phyloP scores from a whole-genome alignment of 2,888 invertebrate species.

The Parasteatoda lunata region DNA sequence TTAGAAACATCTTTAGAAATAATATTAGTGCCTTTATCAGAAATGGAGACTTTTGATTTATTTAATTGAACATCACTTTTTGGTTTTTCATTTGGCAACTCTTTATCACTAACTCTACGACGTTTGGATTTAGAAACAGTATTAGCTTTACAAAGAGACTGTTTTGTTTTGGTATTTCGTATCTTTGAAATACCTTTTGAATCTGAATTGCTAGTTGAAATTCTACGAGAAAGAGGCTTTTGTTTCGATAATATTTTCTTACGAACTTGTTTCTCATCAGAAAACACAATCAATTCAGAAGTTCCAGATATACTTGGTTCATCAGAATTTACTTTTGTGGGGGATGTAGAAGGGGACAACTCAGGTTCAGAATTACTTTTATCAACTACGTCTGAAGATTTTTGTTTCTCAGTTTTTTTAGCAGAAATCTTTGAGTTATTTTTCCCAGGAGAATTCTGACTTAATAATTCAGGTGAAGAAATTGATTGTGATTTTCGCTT shows the following conservation, averaged over 20 bases:
- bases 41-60: background rate
- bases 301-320: background rate
- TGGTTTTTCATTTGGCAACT: background rate
- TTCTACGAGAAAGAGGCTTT: background rate
- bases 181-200: background rate
- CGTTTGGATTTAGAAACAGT: conserved; percentile 3
- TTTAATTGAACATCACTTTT: background rate
- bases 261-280: background rate
- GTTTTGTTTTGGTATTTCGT: background rate
- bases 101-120: conserved; percentile 7
- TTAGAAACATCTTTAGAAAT: conserved; percentile 9
- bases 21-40: background rate
- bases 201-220: background rate
- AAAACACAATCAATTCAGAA: background rate
- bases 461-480: background rate
- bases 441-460: background rate
- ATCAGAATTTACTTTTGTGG: background rate
- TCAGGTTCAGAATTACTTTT: background rate
- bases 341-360: background rate
- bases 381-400: background rate
- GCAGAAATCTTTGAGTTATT: background rate
- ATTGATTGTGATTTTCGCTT: background rate
- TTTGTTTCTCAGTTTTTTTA: background rate
- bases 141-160: background rate
- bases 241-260: background rate